These are phyloP conservation scores for Netelia melanura DNA, from an alignment of 2,888 invertebrate genomes.

Conservation along the genomic window DNA sequence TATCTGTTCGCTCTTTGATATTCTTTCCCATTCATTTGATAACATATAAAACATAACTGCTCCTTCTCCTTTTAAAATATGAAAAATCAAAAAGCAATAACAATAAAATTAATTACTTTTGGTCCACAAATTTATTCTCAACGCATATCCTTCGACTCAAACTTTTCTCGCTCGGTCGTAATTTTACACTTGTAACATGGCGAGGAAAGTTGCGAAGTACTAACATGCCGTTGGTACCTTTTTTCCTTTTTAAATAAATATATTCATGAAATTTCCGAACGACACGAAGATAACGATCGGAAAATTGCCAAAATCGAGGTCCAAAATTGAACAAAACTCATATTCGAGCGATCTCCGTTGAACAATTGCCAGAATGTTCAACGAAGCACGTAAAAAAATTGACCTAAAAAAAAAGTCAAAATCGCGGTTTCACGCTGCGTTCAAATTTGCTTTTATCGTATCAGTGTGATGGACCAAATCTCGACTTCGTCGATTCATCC, in stretches of 20 bases:
- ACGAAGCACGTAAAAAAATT: too few relatives aligned
- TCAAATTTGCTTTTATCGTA: background rate
- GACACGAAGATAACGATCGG: slow-evolving; percentile 58
- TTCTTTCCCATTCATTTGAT: too few relatives aligned
- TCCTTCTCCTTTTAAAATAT: too few relatives aligned
- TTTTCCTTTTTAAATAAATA: background rate
- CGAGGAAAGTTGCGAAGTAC: background rate
- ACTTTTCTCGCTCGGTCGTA: background rate
- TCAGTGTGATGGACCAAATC: background rate
- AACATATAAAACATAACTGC: too few relatives aligned
- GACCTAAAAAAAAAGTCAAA: slow-evolving; percentile 7
- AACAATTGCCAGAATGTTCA: slow-evolving; percentile 8
- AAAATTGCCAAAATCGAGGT: slow-evolving; percentile 65
- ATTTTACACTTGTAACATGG: background rate
- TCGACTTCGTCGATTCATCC: background rate
- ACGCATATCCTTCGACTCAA: too few relatives aligned
- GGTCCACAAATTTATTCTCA: too few relatives aligned
- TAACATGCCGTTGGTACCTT: background rate
- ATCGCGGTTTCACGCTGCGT: background rate
- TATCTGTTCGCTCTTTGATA: too few relatives aligned
- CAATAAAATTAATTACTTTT: too few relatives aligned
- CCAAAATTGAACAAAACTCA: slow-evolving; percentile 13
- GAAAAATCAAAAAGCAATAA: too few relatives aligned
- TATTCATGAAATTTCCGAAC: slow-evolving; percentile 22
- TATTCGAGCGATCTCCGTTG: background rate